Evolutionary conservation across 2,797 vertebrate genomes (phyloP), one percentile per base, ranked within the genome.

Genomic region (Salmo trutta): DNA sequence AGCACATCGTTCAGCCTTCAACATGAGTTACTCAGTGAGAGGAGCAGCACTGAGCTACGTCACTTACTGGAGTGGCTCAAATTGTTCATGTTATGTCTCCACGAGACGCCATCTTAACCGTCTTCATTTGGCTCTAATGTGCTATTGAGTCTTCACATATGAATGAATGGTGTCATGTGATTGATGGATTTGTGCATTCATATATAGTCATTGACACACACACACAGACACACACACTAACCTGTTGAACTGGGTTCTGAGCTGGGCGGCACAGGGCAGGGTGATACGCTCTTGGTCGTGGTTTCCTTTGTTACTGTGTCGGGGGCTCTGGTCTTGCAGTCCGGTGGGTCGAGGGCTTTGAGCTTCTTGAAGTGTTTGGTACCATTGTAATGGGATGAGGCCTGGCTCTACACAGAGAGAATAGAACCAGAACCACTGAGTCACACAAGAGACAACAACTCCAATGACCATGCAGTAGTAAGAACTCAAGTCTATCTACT

Each of bases 341-440:
- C 96, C 86, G 95, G 92, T 92, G 94, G 84, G 87, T 97, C 96
- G 94, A 95, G 89, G 87, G 95, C 94, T 95, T 97, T 97, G 90
- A 98, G 94, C 94, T 95, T 96, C 94, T 96, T 97, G 77, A 95
- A 94, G 84, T 97, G 96, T 92, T 96, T 96, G 90, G 94, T 96
- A 92, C 97, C 95, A 86, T 95, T 96, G 89, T 96, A 97, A 94
- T 97, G 96, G 89, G 95, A 95, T 77, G 95, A 94, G 85, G 96
- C 95, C 94, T 97, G 96, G 82, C 91, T 95, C 97, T 98, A 93
- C 89, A 94, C 91, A 47, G 41, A 47, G 41, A 47, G 10, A 47
- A 19, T 14, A 36, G 67, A 14, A 41, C 29, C 29, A 62, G 10
- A 36, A 59, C 54, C 72, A 74, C 56, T 19, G 56, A 59, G 15